These are phyloP conservation scores for Bombus breviceps DNA, from an alignment of 1,140 invertebrate species.

Conservation along the genomic window DNA sequence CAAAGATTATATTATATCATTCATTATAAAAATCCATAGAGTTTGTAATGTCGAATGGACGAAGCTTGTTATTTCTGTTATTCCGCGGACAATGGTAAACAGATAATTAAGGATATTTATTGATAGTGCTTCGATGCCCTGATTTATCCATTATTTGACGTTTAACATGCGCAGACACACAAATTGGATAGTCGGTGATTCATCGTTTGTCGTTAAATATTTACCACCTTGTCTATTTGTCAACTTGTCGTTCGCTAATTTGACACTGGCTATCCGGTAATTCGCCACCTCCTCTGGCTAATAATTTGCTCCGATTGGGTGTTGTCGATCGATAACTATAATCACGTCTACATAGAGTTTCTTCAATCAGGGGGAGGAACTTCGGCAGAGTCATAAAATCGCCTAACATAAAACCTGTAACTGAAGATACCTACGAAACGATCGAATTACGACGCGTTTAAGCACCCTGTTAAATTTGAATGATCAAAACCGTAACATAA, in stretches of 20 bases:
- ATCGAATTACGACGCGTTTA: neutral
- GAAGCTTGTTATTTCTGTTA: neutral
- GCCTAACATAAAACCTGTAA: no score
- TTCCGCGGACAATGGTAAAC: neutral
- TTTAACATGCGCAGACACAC: neutral
- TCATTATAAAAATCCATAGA: no score
- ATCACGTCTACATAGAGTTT: neutral
- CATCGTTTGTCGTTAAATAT: slow-evolving; percentile 14
- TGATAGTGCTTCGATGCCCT: neutral
- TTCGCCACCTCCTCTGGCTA: neutral
- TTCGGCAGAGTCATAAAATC: no score
- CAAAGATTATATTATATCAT: no score
- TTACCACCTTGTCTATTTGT: slow-evolving; percentile 12
- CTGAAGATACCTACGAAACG: neutral
- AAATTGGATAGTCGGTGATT: neutral
- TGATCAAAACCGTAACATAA: neutral
- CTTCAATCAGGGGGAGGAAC: neutral
- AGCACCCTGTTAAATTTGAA: neutral
- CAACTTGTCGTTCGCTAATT: slow-evolving; percentile 16
- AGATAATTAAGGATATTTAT: neutral
- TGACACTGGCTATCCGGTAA: neutral
- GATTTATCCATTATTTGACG: neutral
- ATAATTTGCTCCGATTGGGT: neutral
- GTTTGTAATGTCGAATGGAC: neutral
- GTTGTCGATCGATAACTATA: neutral